phyloP scores from a whole-genome alignment of 2,888 invertebrate genomes.

The Bugulina stolonifera region DNA sequence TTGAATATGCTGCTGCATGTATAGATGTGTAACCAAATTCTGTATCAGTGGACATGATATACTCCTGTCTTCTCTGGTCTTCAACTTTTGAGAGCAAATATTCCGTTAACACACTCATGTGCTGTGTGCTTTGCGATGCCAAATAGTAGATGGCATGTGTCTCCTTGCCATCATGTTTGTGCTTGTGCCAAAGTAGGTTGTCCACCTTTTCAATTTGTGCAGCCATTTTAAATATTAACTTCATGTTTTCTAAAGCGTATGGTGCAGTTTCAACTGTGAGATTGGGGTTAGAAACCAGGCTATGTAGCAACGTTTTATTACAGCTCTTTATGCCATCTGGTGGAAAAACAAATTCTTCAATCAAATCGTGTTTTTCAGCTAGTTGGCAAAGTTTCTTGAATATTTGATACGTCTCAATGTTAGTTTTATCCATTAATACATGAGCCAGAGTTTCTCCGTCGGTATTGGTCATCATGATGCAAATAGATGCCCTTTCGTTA shows the following conservation, averaged over 20 bases:
- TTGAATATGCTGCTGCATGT: background rate
- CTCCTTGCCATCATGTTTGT: background rate
- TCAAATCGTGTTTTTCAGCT: background rate
- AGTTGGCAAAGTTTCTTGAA: background rate
- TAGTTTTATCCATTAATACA: background rate
- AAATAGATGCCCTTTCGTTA: background rate
- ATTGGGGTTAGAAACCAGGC: background rate
- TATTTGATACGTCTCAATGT: background rate
- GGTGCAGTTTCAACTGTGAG: background rate
- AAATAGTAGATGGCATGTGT: background rate
- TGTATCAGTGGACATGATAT: slow-evolving; percentile 6
- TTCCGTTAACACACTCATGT: background rate
- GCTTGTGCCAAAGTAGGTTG: background rate
- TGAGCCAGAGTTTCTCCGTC: background rate
- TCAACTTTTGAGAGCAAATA: background rate
- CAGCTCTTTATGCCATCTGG: background rate
- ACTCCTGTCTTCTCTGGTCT: background rate
- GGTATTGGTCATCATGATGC: background rate
- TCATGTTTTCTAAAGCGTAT: background rate
- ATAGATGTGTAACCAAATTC: background rate
- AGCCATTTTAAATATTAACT: background rate
- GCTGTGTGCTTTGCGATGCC: too few species aligned
- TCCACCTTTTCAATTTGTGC: background rate
- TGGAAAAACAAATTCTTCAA: slow-evolving; percentile 8
- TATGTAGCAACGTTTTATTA: background rate